Conservation (phyloP, 2,888 invertebrate species). For the Phyto melanocephala region DNA sequence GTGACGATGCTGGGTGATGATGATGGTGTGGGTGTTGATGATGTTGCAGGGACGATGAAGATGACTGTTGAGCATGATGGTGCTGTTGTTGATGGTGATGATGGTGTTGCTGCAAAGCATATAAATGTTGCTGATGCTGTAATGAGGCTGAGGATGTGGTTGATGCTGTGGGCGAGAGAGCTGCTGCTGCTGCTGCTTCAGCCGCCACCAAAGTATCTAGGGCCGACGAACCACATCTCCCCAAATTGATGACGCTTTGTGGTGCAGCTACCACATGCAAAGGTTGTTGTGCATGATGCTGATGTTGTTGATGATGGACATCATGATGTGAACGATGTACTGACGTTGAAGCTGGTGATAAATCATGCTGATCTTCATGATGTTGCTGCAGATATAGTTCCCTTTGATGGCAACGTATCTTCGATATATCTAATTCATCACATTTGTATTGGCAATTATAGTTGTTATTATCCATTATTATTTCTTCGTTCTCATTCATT, state of each 20-base stretch:
- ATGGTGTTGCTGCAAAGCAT: conserved; percentile 57
- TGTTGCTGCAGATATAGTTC: conserved; percentile 67
- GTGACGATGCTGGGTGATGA: conserved; percentile 39
- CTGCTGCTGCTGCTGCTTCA: conserved; percentile 71
- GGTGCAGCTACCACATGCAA: conserved; percentile 68
- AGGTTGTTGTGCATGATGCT: conserved; percentile 65
- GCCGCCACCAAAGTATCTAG: conserved; percentile 69
- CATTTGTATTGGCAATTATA: conserved; percentile 76
- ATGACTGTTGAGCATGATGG: conserved; percentile 30
- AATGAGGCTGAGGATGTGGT: conserved; percentile 67
- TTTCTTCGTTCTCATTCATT: conserved; percentile 51
- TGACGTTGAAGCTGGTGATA: conserved; percentile 65
- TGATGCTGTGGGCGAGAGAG: conserved; percentile 72
- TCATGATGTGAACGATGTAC: conserved; percentile 62
- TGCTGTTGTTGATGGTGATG: conserved; percentile 53
- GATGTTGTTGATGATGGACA: conserved; percentile 63
- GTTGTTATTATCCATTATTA: conserved; percentile 67
- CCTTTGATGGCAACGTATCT: conserved; percentile 74
- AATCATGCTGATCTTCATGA: conserved; percentile 63
- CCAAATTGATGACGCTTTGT: conserved; percentile 72
- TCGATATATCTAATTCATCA: conserved; percentile 74
- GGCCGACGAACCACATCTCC: conserved; percentile 68
- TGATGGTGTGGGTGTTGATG: conserved; percentile 49
- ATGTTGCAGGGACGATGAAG: conserved; percentile 38
- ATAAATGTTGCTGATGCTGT: conserved; percentile 63